phyloP scores from a whole-genome alignment of 2,888 invertebrate species.

The Blera fallax region DNA sequence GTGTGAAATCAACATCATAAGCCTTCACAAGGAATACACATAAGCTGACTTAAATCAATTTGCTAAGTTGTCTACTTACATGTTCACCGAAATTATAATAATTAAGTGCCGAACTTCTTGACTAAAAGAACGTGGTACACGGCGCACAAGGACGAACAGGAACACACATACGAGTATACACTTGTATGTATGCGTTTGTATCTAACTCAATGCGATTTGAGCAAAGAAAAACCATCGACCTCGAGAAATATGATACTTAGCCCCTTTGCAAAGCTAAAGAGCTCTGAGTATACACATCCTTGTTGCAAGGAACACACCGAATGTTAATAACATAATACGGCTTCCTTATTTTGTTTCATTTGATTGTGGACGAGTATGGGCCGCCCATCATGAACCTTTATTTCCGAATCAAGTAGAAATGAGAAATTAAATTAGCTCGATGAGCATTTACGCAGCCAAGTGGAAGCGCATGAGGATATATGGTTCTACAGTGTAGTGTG shows the following conservation, averaged over 20 bases:
- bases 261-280: not conserved
- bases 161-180: not conserved
- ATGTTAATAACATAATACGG: constrained; percentile 54
- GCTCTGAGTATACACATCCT: not conserved
- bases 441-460: constrained; percentile 80
- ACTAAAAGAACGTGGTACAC: not conserved
- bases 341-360: constrained; percentile 63
- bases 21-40: not conserved
- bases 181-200: not conserved
- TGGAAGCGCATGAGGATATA: constrained; percentile 72
- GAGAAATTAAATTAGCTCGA: constrained; percentile 79
- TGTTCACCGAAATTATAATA: constrained; percentile 44
- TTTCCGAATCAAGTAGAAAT: constrained; percentile 58
- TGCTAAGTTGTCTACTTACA: constrained; percentile 38
- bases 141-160: not conserved
- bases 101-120: constrained; percentile 46
- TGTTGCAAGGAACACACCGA: too few relatives aligned
- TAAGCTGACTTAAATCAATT: constrained; percentile 52
- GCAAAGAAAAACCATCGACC: constrained; percentile 4
- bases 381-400: constrained; percentile 46
- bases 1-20: constrained; percentile 4
- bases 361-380: constrained; percentile 41
- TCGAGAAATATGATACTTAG: constrained; percentile 38
- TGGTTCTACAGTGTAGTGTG: not conserved
- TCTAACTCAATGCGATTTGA: not conserved